These are phyloP conservation scores for Phyllotreta cruciferae DNA, from an alignment of 2,888 invertebrate genomes.

Conservation along the genomic window DNA sequence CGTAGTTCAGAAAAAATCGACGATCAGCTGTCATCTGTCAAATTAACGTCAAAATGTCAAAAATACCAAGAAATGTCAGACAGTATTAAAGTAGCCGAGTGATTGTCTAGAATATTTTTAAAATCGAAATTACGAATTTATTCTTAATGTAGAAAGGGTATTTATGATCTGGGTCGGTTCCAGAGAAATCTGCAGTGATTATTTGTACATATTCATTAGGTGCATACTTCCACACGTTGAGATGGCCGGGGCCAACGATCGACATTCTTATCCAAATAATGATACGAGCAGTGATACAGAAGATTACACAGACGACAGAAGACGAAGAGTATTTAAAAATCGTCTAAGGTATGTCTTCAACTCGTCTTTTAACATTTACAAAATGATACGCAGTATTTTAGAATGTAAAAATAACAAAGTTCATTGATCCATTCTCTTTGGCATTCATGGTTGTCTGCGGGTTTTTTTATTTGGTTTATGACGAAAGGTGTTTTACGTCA, in stretches of 20 bases:
- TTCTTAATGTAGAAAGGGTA: slow-evolving; percentile 19
- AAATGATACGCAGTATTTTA: not conserved
- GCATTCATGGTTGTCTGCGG: not conserved
- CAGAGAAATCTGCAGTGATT: slow-evolving; percentile 54
- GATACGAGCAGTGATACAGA: slow-evolving; percentile 88
- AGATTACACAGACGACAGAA: slow-evolving; percentile 78
- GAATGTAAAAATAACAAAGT: not conserved
- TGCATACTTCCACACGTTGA: slow-evolving; percentile 55
- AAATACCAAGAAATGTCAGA: not conserved
- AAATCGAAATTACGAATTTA: slow-evolving; percentile 9
- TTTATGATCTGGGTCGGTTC: slow-evolving; percentile 58
- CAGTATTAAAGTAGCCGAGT: not conserved
- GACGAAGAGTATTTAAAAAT: slow-evolving; percentile 73
- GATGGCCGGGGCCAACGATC: slow-evolving; percentile 59
- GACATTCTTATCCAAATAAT: slow-evolving; percentile 57
- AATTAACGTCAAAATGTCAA: not conserved
- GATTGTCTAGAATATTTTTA: not conserved
- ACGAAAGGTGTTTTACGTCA: slow-evolving; percentile 11
- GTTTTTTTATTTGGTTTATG: slow-evolving; percentile 2
- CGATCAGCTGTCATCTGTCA: too few species aligned
- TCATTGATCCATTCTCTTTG: slow-evolving; percentile 9
- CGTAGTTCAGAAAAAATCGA: too few species aligned
- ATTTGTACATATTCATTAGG: slow-evolving; percentile 56
- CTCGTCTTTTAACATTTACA: slow-evolving; percentile 6
- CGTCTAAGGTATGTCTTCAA: slow-evolving; percentile 76